Conservation (phyloP, 2,888 invertebrate species). For the Incurvaria masculella region DNA sequence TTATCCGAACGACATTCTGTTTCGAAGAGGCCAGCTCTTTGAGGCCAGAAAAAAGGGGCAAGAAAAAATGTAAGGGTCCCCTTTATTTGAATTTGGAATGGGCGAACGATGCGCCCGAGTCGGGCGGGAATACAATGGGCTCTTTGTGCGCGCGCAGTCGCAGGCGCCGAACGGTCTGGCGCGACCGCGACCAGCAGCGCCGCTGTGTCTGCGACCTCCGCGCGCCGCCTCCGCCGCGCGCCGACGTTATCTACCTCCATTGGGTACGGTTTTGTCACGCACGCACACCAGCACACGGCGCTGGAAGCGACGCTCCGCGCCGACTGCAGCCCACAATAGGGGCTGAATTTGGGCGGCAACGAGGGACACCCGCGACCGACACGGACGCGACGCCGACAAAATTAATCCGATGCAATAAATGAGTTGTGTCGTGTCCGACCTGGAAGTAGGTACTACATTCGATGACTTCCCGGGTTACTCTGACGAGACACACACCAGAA, state of each 20-base stretch:
- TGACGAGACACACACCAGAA: no score
- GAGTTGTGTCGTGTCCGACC: no score
- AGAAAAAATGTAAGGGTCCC: conserved; percentile 32
- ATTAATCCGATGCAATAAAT: no score
- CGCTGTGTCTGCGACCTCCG: conserved; percentile 29
- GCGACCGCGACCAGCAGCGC: conserved; percentile 25
- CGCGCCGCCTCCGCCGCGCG: conserved; percentile 6
- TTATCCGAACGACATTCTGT: conserved; percentile 50
- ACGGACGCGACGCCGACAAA: no score
- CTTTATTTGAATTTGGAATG: conserved; percentile 21
- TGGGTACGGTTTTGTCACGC: no score
- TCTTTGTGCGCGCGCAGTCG: conserved; percentile 35
- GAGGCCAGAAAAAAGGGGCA: conserved; percentile 34
- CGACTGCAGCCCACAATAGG: no score
- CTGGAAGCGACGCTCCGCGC: background rate
- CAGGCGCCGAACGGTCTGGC: conserved; percentile 54
- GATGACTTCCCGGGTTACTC: no score
- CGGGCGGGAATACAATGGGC: conserved; percentile 38
- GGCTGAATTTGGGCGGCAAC: no score
- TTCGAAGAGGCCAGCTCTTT: conserved; percentile 47
- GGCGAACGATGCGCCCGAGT: background rate
- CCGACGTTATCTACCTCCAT: background rate
- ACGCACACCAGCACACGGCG: no score
- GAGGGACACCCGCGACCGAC: no score
- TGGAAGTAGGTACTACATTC: no score